These are phyloP conservation scores for Cynoglossus semilaevis DNA, from an alignment of 2,113 vertebrate species.

Conservation along the genomic window DNA sequence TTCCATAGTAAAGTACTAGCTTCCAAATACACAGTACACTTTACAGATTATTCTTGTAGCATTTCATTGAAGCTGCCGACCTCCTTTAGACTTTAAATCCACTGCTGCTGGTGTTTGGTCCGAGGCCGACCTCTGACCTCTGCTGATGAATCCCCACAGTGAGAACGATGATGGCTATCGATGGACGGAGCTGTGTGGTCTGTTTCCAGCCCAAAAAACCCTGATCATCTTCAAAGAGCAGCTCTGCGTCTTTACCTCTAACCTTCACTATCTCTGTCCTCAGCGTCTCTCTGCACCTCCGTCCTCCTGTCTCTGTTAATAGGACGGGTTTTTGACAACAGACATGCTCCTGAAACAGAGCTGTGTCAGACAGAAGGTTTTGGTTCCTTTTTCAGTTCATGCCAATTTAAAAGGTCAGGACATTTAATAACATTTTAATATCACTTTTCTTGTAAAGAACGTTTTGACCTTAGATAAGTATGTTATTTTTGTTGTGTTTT, in stretches of 20 bases:
- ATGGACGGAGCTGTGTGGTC: constrained; percentile 35
- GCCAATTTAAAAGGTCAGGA: not conserved
- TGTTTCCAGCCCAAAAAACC: constrained; percentile 40
- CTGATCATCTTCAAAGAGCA: constrained; percentile 45
- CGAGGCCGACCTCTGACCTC: constrained; percentile 43
- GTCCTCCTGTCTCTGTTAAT: not conserved
- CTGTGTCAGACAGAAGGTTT: constrained; percentile 8
- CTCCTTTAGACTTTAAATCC: not conserved
- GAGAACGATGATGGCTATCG: constrained; percentile 32
- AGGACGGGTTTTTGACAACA: constrained; percentile 27
- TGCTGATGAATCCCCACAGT: constrained; percentile 27
- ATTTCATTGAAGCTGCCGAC: too few species aligned
- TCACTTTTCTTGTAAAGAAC: too few species aligned
- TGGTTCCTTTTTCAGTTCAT: constrained; percentile 1
- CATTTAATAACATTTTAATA: too few species aligned
- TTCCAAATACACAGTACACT: too few species aligned
- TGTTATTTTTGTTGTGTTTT: too few species aligned
- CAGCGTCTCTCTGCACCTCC: constrained; percentile 24
- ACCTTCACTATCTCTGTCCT: constrained; percentile 12
- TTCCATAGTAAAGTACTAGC: too few species aligned
- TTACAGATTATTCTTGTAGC: too few species aligned
- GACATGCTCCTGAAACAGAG: not conserved
- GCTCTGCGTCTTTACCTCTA: constrained; percentile 26
- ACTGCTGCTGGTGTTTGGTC: constrained; percentile 33
- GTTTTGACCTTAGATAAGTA: too few species aligned